Evolutionary conservation across 1,140 invertebrate genomes (phyloP), one percentile per base, ranked within the genome.

Genomic region (Bombus vancouverensis): DNA sequence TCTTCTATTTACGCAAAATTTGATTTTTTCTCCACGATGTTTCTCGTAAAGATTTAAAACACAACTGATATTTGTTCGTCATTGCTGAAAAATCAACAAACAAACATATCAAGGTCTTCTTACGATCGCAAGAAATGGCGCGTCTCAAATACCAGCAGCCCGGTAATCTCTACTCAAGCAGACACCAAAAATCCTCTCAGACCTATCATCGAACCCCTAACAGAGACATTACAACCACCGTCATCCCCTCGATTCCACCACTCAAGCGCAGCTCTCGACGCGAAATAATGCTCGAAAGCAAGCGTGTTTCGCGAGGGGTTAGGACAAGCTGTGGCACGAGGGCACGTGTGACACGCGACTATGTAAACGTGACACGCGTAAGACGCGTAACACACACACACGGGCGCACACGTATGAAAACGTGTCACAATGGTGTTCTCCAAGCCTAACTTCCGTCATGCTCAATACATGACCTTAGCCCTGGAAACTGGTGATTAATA

Each of bases 401-500:
- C 6, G 0, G 0, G 0, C 0, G 1, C 47, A 18, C 15, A 15
- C 15, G 5, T 47, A 9, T 1, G 12, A 18, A 74, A 44, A 47
- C 25, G 42, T 34, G 47, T 13, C 47, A 42, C 34, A 18, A 28
- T 42, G 32, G 15, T 5, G 59, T 80, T 47, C 42, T 37, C 44
- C 42, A 34, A 75, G 39, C 44, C 37, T 28, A 44, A 84, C 68
- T 70, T 87, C 76, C 42, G 62, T 65, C 76, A 44, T 83, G 81
- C 66, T 88, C 83, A 70, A 90, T 92, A 89, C 87, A 76, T 82
- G 93, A 93, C 92, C 93, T 94, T 92, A 93, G 87, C 92, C 92
- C 92, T 93, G 91, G 74, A 34, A 59, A 32, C 42, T 18, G 78
- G 80, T 87, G 92, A 92, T 92, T 91, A 93, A 92, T 92, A 92